Evolutionary conservation across 2,888 invertebrate species (phyloP).

Genomic region (Eupithecia dodoneata): DNA sequence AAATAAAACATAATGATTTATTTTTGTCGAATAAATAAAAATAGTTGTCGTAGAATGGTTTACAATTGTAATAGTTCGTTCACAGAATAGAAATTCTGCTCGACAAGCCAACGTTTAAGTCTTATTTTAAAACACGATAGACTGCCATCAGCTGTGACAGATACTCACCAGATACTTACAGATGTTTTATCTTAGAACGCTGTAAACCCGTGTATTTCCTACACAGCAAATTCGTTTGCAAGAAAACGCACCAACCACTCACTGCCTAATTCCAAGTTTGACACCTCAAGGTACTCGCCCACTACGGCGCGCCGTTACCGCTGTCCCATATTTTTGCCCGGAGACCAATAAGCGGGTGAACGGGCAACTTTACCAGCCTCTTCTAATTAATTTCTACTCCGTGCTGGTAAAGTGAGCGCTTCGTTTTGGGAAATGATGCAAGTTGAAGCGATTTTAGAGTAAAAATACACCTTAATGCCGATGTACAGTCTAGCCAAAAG

Average conservation of each 20-base stretch:
- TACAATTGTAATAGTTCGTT: no score
- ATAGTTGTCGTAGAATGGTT: no score
- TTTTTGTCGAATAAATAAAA: no score
- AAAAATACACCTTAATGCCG: neutral
- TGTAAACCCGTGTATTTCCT: neutral
- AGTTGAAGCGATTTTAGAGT: neutral
- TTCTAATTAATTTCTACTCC: conserved; percentile 81
- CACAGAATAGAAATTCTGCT: no score
- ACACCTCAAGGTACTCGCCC: conserved; percentile 35
- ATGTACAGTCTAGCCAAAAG: no score
- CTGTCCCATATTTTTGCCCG: conserved; percentile 78
- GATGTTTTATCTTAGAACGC: no score
- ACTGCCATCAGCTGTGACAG: no score
- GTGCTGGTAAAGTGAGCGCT: conserved; percentile 70
- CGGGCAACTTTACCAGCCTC: conserved; percentile 78
- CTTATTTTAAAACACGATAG: no score
- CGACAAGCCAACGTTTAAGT: no score
- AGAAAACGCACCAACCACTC: neutral
- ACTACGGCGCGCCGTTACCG: conserved; percentile 50
- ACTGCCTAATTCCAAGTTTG: conserved; percentile 33
- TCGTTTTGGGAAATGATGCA: conserved; percentile 46
- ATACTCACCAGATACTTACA: no score
- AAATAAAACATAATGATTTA: no score
- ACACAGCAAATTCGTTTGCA: neutral
- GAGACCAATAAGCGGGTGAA: conserved; percentile 75